Evolutionary conservation across 2,888 invertebrate genomes (phyloP), one percentile per base, ranked within the genome.

Genomic region (Eupithecia subfuscata): DNA sequence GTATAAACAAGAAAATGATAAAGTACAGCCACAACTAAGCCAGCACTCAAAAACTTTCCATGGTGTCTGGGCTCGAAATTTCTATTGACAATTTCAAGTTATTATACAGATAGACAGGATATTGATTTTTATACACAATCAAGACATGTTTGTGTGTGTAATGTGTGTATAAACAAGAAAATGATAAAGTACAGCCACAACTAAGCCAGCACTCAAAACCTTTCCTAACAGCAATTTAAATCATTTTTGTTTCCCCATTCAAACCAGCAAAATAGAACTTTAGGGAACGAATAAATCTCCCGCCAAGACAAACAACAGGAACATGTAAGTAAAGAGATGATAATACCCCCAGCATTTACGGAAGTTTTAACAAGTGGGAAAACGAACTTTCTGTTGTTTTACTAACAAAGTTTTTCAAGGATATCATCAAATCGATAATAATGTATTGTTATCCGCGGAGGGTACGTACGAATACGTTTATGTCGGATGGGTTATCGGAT

Each of bases 241-340:
- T 75, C 77, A 78, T 75, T 80, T 77, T 75, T 74, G 75, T 77
- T 78, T 71, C 74, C 77, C 75, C 79, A 75, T 77, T 75, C 65
- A 77, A 77, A 76, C 75, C 74, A 56, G 78, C 71, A 80, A 77
- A 80, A 81, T 80, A 79, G 77, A 80, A 80, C 74, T 74, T 76
- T 78, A 77, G 79, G 79, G 74, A 74, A 79, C 77, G 78, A 80
- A 81, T 81, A 78, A 81, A 81, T 81, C 79, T 80, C 77, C 72
- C 60, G 65, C 72, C 56, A 80, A 82, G 80, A 82, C 82, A 82
- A 82, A 82, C 82, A 82, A 80, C 78, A 72, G 76, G 80, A 80
- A 78, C 82, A 81, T 80, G 77, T 81, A 82, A 79, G 81, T 80
- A 82, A 82, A 81, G 82, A 81, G 82, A 81, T 80, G 82, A 80